Evolutionary conservation across 2,113 vertebrate genomes (phyloP), one percentile per base, ranked within the genome.

Genomic region (Neogobius melanostomus): DNA sequence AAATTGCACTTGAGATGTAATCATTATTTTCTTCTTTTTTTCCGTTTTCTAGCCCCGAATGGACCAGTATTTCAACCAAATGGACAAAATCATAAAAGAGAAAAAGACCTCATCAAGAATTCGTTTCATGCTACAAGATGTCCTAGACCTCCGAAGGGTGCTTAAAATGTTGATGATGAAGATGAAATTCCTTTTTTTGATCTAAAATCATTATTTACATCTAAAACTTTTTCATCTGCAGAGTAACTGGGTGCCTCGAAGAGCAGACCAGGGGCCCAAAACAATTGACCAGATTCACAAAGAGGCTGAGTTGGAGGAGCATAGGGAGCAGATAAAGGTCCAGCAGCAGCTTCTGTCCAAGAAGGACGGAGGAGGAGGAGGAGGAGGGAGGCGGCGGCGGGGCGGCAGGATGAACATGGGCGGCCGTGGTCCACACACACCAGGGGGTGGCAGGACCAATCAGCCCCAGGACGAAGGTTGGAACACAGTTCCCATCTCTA

Each of bases 251-350:
- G 95, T 99, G 43, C 97, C 98, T 0, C 94, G 97, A 11, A 93
- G 98, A 89, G 96, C 95, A 68, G 97, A 99, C 56, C 96, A 94
- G 82, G 98, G 97, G 66, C 98, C 98, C 12, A 99, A 99, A 85
- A 99, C 98, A 21, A 97, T 99, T 0, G 97, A 99, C 82, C 98
- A 99, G 92, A 99, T 99, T 76, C 98, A 99, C 84, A 98, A 98
- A 80, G 98, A 98, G 36, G 98, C 98, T 0, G 96, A 99, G 85
- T 62, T 96, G 93, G 98, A 99, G 78, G 96, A 99, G 65, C 96
- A 98, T 72, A 91, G 95, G 11, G 95, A 99, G 69, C 96, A 97
- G 16, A 93, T 95, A 60, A 98, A 97, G 91, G 98, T 99, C 21
- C 93, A 94, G 73, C 97, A 98, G 77, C 96, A 98, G 84, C 92